Conservation (phyloP, 2,113 vertebrate species). For the Benthochromis sp. region DNA sequence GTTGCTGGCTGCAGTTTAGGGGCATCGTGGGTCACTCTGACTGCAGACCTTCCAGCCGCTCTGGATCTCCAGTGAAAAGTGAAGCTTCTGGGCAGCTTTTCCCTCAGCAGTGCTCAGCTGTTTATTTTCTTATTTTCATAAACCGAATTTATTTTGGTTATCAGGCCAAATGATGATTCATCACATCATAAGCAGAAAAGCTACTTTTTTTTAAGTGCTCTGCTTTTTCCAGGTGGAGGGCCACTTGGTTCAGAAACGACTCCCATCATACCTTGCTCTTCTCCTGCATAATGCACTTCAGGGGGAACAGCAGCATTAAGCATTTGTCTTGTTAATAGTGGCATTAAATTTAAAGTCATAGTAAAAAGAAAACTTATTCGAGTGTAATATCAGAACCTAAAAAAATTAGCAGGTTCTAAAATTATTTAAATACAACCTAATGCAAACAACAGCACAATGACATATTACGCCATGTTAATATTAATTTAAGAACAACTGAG, state of each 20-base stretch:
- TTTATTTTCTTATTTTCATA: constrained; percentile 32
- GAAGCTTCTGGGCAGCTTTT: neutral
- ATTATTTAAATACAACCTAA: neutral
- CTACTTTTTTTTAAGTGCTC: constrained; percentile 2
- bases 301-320: neutral
- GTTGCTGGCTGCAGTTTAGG: constrained; percentile 26
- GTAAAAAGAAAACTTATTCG: neutral
- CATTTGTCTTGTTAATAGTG: constrained; percentile 18
- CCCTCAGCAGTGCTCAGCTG: neutral
- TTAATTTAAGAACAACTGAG: neutral
- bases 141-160: neutral
- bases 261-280: neutral
- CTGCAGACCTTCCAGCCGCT: neutral
- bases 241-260: neutral
- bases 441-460: neutral
- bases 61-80: neutral
- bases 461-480: neutral
- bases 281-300: constrained; percentile 22
- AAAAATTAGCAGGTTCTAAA: neutral
- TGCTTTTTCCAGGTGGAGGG: neutral
- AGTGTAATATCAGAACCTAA: neutral
- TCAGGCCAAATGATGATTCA: constrained; percentile 36
- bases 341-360: constrained; percentile 8
- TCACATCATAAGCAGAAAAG: constrained; percentile 1
- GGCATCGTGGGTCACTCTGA: constrained; percentile 1